Evolutionary conservation across 2,797 vertebrate species (phyloP).

Genomic region (Takifugu ocellatus): DNA sequence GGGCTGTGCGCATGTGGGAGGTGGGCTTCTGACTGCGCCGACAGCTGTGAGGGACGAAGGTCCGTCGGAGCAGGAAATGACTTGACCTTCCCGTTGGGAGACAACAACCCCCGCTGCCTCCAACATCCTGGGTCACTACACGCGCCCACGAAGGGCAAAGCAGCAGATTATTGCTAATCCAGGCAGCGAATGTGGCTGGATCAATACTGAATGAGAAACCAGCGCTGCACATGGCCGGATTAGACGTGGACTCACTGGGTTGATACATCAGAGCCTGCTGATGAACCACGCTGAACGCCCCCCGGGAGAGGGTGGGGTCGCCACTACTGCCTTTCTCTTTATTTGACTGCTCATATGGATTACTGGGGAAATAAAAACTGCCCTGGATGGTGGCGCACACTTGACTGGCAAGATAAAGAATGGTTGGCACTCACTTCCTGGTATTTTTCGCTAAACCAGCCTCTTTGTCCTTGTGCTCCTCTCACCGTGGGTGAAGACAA

Average conservation of each 20-base stretch:
- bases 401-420: constrained; percentile 33
- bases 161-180: constrained; percentile 12
- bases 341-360: no score
- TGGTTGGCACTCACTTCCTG: constrained; percentile 19
- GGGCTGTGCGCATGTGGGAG: constrained; percentile 62
- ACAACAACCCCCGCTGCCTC: constrained; percentile 66
- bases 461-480: constrained; percentile 33
- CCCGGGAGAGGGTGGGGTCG: no score
- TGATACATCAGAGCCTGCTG: no score
- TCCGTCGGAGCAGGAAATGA: constrained; percentile 80
- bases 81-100: constrained; percentile 76
- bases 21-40: constrained; percentile 71
- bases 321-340: no score
- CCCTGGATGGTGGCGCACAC: constrained; percentile 11
- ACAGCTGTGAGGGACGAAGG: constrained; percentile 79
- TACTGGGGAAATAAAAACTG: no score
- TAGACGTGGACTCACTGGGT: no score
- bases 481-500: constrained; percentile 42
- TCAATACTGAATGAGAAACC: not conserved
- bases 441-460: constrained; percentile 37
- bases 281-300: no score
- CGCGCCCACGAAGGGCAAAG: constrained; percentile 41
- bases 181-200: constrained; percentile 1
- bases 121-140: constrained; percentile 63
- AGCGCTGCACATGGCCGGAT: no score